Base-by-base conservation (phyloP, 2,113 vertebrate species). In the Accipiter cooperii region DNA sequence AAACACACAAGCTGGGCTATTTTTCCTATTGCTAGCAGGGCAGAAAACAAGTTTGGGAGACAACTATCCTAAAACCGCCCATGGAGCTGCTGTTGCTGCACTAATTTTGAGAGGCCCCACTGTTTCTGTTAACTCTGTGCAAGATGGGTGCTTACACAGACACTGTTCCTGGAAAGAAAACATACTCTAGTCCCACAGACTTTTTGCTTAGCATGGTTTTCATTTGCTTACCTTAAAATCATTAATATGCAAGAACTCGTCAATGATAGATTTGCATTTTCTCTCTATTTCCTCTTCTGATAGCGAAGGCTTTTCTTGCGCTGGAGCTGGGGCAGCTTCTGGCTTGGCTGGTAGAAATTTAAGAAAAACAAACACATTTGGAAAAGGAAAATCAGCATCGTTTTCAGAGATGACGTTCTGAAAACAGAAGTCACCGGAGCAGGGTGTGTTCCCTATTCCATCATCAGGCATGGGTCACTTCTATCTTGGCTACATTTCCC, bases 181-280 rank as follows among this genome's bases (percentile, higher is more conserved):
- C 26, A 33, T 6, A 31, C 24, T 49, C 26, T 28, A 28, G 13
- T 11, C 36, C 77, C 47, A 20, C 33, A 42, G 64, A 69, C 17
- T 29, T 78, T 58, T 60, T 68, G 20, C 21, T 57, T 7, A 46
- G 19, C 3, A 64, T 85, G 47, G 28, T 36, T 90, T 69, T 61
- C 3, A 46, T 84, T 44, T 16, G 38, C 84, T 97, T 97, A 99
- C 99, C 99, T 99, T 99, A 96, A 98, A 99, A 98, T 99, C 99
- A 29, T 99, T 99, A 97, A 99, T 99, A 97, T 99, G 99, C 91
- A 99, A 98, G 97, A 99, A 99, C 97, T 99, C 99, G 73, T 99
- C 99, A 89, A 99, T 99, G 94, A 99, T 99, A 89, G 99, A 98
- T 97, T 98, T 99, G 82, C 98, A 99, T 96, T 99, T 99, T 92